These are phyloP conservation scores for Dysidea cf. avara DNA, from an alignment of 37 sponge, comb jelly and placozoan species.

Conservation along the genomic window DNA sequence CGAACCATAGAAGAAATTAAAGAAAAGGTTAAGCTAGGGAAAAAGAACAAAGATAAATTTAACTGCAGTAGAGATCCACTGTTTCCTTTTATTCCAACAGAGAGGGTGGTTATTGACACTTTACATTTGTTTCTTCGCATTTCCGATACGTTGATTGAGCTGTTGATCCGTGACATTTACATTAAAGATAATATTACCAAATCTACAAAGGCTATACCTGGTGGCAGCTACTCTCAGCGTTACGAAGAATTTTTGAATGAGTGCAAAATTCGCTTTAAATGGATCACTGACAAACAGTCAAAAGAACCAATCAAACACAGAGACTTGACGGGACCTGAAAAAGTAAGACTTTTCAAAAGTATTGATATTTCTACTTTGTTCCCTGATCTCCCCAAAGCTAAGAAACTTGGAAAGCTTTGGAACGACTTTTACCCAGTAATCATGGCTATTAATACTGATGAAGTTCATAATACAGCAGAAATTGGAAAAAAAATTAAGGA, in stretches of 20 bases:
- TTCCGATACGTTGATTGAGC: slow-evolving; percentile 8
- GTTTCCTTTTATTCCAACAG: slow-evolving; percentile 8
- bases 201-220: no score
- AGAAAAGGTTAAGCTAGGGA: not conserved
- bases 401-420: not conserved
- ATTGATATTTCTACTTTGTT: slow-evolving; percentile 8
- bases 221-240: no score
- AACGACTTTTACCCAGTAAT: slow-evolving; percentile 3
- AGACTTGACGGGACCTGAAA: slow-evolving; percentile 27
- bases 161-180: not conserved
- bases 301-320: not conserved
- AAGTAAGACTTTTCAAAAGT: not conserved
- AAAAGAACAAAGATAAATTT: not conserved
- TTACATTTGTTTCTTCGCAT: slow-evolving; percentile 21
- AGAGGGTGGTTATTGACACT: slow-evolving; percentile 20
- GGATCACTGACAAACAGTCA: slow-evolving; percentile 1
- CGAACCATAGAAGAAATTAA: slow-evolving; percentile 22
- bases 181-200: slow-evolving; percentile 10
- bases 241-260: not conserved
- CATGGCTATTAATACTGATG: not conserved
- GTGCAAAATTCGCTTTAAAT: not conserved
- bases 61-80: not conserved
- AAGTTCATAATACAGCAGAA: not conserved
- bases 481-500: not conserved
- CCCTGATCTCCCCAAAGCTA: not conserved